These are phyloP conservation scores for Clostera curtula DNA, from an alignment of 2,888 invertebrate species.

Conservation along the genomic window DNA sequence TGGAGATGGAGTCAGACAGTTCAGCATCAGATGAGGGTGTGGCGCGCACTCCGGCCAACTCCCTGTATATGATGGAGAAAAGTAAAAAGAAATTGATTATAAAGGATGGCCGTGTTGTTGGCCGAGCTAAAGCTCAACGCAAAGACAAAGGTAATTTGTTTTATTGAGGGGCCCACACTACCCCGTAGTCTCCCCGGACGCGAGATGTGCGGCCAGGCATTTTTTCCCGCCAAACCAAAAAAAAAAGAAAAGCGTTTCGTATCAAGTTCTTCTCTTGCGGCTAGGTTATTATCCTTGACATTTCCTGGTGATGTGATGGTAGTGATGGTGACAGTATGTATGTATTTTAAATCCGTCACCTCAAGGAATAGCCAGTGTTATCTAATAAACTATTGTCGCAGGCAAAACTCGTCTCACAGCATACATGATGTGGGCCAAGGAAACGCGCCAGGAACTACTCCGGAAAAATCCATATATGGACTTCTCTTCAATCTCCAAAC, in stretches of 20 bases:
- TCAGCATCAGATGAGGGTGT: slow-evolving; percentile 66
- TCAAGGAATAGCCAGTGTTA: too few species aligned
- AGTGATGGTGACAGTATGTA: too few species aligned
- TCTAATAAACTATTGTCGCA: slow-evolving; percentile 15
- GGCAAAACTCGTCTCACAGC: slow-evolving; percentile 87
- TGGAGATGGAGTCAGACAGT: slow-evolving; percentile 73
- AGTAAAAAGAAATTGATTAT: slow-evolving; percentile 83
- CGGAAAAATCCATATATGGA: slow-evolving; percentile 85
- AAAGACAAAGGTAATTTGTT: slow-evolving; percentile 81
- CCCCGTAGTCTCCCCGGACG: too few species aligned
- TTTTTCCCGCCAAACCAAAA: background rate
- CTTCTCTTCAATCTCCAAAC: slow-evolving; percentile 87
- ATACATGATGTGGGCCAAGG: slow-evolving; percentile 94
- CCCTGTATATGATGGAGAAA: slow-evolving; percentile 87
- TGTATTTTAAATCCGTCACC: too few species aligned
- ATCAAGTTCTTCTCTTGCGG: too few species aligned
- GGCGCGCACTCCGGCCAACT: slow-evolving; percentile 69
- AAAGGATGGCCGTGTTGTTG: slow-evolving; percentile 76
- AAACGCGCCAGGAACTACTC: slow-evolving; percentile 83
- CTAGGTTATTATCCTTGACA: too few species aligned
- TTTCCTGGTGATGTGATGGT: too few species aligned
- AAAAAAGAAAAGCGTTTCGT: too few species aligned
- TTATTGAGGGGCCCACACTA: too few species aligned
- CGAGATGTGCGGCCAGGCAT: too few species aligned
- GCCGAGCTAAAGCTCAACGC: slow-evolving; percentile 82